Conservation (phyloP, 1,140 invertebrate species). For the Drosophila bifasciata region DNA sequence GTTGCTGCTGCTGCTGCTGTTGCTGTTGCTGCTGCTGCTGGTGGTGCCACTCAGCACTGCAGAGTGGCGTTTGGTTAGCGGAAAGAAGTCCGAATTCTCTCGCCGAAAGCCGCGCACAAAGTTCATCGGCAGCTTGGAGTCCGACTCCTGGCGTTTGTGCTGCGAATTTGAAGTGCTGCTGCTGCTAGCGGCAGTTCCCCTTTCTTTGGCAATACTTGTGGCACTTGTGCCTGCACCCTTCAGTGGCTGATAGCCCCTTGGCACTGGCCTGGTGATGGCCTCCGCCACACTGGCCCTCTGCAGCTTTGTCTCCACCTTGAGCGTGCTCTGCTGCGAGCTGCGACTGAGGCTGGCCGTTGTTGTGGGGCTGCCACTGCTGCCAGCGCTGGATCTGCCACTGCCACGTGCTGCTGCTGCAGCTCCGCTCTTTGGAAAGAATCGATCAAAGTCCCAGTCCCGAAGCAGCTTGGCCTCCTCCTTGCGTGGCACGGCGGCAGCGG, state of each 20-base stretch:
- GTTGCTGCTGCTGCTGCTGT: slow-evolving; percentile 82
- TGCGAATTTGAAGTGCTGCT: slow-evolving; percentile 58
- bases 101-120: slow-evolving; percentile 91
- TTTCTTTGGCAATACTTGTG: slow-evolving; percentile 67
- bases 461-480: slow-evolving; percentile 84
- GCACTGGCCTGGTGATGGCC: slow-evolving; percentile 65
- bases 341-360: slow-evolving; percentile 68
- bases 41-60: slow-evolving; percentile 86
- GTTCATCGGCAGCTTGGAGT: slow-evolving; percentile 87
- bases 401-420: too few species aligned
- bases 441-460: slow-evolving; percentile 93
- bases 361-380: slow-evolving; percentile 39
- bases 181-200: slow-evolving; percentile 24
- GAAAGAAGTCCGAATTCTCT: slow-evolving; percentile 92
- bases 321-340: slow-evolving; percentile 71
- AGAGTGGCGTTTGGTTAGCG: slow-evolving; percentile 89
- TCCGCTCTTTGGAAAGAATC: slow-evolving; percentile 88
- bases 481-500: slow-evolving; percentile 59
- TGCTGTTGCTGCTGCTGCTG: slow-evolving; percentile 52
- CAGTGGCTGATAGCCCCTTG: slow-evolving; percentile 75
- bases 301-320: slow-evolving; percentile 75
- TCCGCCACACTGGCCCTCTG: slow-evolving; percentile 76
- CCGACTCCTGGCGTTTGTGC: slow-evolving; percentile 88
- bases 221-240: slow-evolving; percentile 45
- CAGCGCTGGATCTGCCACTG: slow-evolving; percentile 5